Base-by-base conservation (phyloP, 2,797 vertebrate species). In the Microctenopoma lineatum region DNA sequence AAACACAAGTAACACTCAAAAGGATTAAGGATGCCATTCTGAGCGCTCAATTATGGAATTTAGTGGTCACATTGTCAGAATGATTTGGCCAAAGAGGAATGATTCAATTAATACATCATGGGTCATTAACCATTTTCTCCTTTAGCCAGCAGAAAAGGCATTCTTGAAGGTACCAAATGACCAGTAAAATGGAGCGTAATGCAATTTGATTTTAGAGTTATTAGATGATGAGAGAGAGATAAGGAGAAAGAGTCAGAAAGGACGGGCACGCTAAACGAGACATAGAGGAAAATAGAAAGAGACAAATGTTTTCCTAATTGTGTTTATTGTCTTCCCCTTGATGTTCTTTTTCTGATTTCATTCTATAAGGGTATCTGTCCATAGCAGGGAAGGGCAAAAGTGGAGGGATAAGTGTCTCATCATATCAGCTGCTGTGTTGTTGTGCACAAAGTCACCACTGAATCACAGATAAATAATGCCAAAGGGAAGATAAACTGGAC, bases 51-150 rank as follows among this genome's bases (percentile, higher is more conserved):
- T 92, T 88, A 87, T 60, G 67, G 70, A 88, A 90, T 92, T 91
- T 91, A 89, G 78, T 82, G 77, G 80, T 79, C 84, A 88, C 79
- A 90, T 82, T 89, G 91, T 90, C 88, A 90, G 84, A 93, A 90
- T 84, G 80, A 93, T 92, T 90, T 91, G 80, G 81, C 87, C 75
- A 79, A 65, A 84, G 63, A 87, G 84, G 84, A 87, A 85, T 87
- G 80, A 93, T 92, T 93, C 47, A 89, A 88, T 93, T 91, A 93
- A 90, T 88, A 83, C 75, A 90, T 85, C 83, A 87, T 69, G 86
- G 90, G 85, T 91, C 89, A 89, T 94, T 93, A 91, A 84, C 70
- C 80, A 71, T 78, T 70, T 85, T 85, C 75, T 83, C 77, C 60
- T 75, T 74, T 82, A 83, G 84, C 80, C 71, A 74, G 72, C 47